These are phyloP conservation scores for Meiosimyza platycephala DNA, from an alignment of 2,888 invertebrate species.

Conservation along the genomic window DNA sequence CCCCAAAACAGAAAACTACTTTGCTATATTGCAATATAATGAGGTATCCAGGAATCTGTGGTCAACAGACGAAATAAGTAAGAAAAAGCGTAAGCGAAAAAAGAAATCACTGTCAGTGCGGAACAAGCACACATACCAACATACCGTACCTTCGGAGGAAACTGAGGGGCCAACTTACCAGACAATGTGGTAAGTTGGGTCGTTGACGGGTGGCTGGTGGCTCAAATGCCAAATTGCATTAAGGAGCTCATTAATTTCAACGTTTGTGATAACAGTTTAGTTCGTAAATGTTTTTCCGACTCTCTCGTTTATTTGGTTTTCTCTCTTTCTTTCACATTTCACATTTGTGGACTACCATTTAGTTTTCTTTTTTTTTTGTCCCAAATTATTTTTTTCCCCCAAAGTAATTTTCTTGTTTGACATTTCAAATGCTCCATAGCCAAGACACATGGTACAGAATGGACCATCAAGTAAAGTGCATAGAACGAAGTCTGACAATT, in stretches of 20 bases:
- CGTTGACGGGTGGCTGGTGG: slow-evolving; percentile 16
- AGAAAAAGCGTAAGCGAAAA: slow-evolving; percentile 8
- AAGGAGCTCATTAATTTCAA: slow-evolving; percentile 47
- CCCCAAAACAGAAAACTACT: slow-evolving; percentile 8
- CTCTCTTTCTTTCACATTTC: not conserved
- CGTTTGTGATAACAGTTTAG: slow-evolving; percentile 45
- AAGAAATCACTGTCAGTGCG: not conserved
- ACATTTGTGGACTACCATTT: not conserved
- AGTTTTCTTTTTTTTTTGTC: too few species aligned
- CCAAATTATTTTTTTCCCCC: not conserved
- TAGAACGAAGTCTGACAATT: too few species aligned
- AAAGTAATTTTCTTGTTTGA: slow-evolving; percentile 25
- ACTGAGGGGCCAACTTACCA: not conserved
- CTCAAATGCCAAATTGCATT: slow-evolving; percentile 43
- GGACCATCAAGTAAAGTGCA: not conserved
- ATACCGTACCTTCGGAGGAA: not conserved
- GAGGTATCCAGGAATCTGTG: slow-evolving; percentile 49
- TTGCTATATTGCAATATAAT: slow-evolving; percentile 61
- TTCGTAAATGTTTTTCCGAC: slow-evolving; percentile 38
- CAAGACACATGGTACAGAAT: not conserved
- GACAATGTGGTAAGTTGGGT: not conserved
- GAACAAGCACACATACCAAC: slow-evolving; percentile 1
- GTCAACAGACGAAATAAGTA: slow-evolving; percentile 36
- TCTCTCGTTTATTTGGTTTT: not conserved
- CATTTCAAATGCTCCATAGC: not conserved